Conservation (phyloP, 2,888 invertebrate species). For the Cataglyphis altisquamis region DNA sequence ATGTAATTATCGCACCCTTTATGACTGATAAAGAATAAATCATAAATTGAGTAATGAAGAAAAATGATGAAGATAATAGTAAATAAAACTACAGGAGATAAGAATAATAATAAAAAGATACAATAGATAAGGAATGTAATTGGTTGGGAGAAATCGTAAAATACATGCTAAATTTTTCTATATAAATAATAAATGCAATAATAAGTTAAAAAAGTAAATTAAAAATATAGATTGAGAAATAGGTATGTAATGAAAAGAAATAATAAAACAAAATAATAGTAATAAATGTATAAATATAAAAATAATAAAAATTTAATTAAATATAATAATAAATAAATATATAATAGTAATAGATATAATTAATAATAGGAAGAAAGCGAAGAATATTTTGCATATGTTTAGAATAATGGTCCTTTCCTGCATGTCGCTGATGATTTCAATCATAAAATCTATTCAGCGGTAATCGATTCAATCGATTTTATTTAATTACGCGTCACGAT, state of each 20-base stretch:
- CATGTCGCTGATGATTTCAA: neutral
- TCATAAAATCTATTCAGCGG: neutral
- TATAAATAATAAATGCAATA: neutral
- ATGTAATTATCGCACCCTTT: neutral
- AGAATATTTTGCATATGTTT: neutral
- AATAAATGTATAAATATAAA: neutral
- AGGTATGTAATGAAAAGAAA: neutral
- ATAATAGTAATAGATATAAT: neutral
- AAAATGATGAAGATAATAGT: neutral
- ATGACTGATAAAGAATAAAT: neutral
- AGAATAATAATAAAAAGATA: neutral
- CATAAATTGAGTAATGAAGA: neutral
- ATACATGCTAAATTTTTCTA: neutral
- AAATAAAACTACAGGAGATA: neutral
- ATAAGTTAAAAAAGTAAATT: neutral
- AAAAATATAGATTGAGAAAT: neutral
- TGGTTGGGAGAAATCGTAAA: neutral
- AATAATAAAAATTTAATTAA: neutral
- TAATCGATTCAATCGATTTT: neutral
- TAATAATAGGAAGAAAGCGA: neutral
- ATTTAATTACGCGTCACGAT: neutral
- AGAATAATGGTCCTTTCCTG: neutral
- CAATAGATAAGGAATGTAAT: neutral
- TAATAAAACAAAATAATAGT: neutral
- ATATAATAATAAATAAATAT: neutral